Evolutionary conservation across 1,140 invertebrate species (phyloP).

Genomic region (Scaptodrosophila lebanonensis): DNA sequence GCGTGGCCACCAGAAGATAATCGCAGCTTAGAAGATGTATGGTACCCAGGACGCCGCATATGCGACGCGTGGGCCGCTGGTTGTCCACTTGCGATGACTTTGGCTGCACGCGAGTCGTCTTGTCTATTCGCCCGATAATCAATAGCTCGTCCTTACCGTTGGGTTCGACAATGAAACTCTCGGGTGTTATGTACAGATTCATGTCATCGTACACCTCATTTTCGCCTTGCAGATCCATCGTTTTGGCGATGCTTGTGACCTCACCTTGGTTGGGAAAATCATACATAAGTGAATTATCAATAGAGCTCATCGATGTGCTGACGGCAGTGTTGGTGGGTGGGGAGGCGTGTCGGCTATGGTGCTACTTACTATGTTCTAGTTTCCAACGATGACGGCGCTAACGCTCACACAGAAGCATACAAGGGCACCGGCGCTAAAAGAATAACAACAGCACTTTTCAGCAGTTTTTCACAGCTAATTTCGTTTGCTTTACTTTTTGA

Average conservation of each 20-base stretch:
- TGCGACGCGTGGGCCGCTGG: constrained; percentile 81
- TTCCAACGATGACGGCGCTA: constrained; percentile 21
- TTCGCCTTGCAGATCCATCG: constrained; percentile 30
- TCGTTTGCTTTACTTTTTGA: no score
- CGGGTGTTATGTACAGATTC: constrained; percentile 83
- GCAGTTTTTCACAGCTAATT: constrained; percentile 1
- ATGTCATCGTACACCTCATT: constrained; percentile 81
- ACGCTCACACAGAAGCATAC: constrained; percentile 18
- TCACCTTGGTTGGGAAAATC: constrained; percentile 2
- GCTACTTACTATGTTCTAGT: constrained; percentile 15
- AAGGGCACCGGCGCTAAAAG: constrained; percentile 15
- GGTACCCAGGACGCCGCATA: constrained; percentile 93
- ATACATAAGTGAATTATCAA: background rate
- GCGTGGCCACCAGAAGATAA: constrained; percentile 94
- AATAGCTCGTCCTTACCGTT: constrained; percentile 81
- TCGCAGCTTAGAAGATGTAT: constrained; percentile 90
- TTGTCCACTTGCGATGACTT: constrained; percentile 52
- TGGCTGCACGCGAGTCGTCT: constrained; percentile 82
- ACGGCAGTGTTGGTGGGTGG: constrained; percentile 1
- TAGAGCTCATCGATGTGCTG: background rate
- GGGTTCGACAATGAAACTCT: constrained; percentile 86
- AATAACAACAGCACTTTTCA: constrained; percentile 10
- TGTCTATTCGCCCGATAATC: constrained; percentile 84
- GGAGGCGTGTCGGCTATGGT: background rate
- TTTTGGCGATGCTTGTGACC: background rate